Evolutionary conservation across 2,797 vertebrate genomes (phyloP), one percentile per base, ranked within the genome.

Genomic region (Gymnothorax reevesii): DNA sequence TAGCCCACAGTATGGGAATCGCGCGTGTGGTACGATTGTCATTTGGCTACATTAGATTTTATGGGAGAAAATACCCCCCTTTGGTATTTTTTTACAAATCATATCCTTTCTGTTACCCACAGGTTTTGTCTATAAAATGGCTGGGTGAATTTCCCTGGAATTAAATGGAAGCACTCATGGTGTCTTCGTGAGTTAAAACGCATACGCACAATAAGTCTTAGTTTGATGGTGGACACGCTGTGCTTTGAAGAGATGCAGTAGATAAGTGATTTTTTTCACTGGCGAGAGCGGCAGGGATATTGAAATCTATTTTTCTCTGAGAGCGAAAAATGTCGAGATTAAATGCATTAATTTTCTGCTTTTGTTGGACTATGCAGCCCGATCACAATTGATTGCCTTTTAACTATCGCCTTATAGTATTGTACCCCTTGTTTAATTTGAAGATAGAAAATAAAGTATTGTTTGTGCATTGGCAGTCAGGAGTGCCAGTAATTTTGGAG

Each of bases 331-430:
- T 13, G 20, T 22, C 62, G 20, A 6, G 20, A n/a, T 66, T 66
- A 66, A 66, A 66, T 66, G 62, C 62, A 66, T 66, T 66, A 66
- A 66, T 66, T 66, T 66, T 22, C 20, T 66, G 62, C 62, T n/a
- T 22, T 20, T n/a, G 62, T 66, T 22, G 20, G 62, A 66, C 62
- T 66, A 22, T 22, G 7, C 20, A 22, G 62, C 22, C 62, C 20
- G 20, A 66, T 22, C 62, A 66, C 62, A 22, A 66, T n/a, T 66
- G 62, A 66, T 66, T 66, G 62, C 62, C 62, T 66, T 66, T 66
- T 66, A 66, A 66, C 33, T 22, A 66, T 12, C 62, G n/a, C 17
- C 33, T 73, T 13, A 27, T 73, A 10, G 10, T 10, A 33, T 73
- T 9, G 2, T 64, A 17, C 22, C 17, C 10, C 13, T 49, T 75